Conservation (phyloP, 2,888 invertebrate genomes). For the Watsonalla cultraria region DNA sequence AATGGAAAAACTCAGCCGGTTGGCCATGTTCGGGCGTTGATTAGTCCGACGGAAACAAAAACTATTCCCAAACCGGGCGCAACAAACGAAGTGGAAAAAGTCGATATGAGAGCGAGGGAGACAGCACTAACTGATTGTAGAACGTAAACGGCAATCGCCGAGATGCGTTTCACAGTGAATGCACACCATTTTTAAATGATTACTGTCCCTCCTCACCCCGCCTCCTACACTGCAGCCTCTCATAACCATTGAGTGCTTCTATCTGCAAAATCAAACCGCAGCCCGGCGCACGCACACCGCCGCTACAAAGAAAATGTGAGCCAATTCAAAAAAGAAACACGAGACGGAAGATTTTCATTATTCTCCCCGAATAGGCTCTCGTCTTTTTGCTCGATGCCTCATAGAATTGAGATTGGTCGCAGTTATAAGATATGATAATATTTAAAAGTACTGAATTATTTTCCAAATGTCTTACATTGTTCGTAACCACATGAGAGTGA, state of each 20-base stretch:
- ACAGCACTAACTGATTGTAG: slow-evolving; percentile 63
- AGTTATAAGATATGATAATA: slow-evolving; percentile 29
- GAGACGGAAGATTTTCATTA: slow-evolving; percentile 62
- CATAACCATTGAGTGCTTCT: slow-evolving; percentile 68
- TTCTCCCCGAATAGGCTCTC: slow-evolving; percentile 31
- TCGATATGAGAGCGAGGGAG: slow-evolving; percentile 61
- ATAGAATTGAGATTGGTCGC: slow-evolving; percentile 28
- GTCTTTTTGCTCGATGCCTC: slow-evolving; percentile 34
- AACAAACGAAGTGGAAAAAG: slow-evolving; percentile 75
- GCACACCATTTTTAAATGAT: slow-evolving; percentile 66
- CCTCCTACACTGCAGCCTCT: slow-evolving; percentile 15
- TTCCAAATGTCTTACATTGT: too few species aligned
- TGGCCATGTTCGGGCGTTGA: slow-evolving; percentile 65
- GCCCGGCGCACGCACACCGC: slow-evolving; percentile 50
- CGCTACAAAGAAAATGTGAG: slow-evolving; percentile 57
- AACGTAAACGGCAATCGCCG: slow-evolving; percentile 66
- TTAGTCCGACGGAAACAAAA: slow-evolving; percentile 72
- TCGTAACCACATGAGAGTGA: too few species aligned
- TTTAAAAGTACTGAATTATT: too few species aligned
- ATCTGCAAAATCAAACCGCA: slow-evolving; percentile 50
- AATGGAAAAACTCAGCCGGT: slow-evolving; percentile 45
- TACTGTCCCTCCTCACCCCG: slow-evolving; percentile 32
- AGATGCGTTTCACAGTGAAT: slow-evolving; percentile 67
- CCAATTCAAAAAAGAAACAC: slow-evolving; percentile 65
- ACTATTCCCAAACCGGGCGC: slow-evolving; percentile 69